Conservation (phyloP, 2,113 vertebrate genomes). For the Pelecanus crispus region DNA sequence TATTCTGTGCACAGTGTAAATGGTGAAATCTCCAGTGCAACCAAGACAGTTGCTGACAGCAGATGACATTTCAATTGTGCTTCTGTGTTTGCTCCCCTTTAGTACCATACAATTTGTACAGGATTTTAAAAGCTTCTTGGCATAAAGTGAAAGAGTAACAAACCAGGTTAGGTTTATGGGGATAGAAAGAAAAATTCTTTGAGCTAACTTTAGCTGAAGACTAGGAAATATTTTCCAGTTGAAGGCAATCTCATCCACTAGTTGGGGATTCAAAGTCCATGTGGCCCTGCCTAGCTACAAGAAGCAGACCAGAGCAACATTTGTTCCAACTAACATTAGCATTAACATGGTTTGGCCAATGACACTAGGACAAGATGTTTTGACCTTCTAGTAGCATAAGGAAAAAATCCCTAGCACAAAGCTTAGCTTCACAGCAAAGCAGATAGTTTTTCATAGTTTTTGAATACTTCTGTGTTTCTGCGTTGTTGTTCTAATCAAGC, state of each 20-base stretch:
- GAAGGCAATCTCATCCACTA: background rate
- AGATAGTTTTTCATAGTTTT: background rate
- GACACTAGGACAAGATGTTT: background rate
- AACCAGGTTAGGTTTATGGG: background rate
- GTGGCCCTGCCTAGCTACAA: background rate
- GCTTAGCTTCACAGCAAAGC: background rate
- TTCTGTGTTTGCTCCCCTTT: background rate
- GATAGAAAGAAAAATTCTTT: background rate
- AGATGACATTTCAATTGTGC: background rate
- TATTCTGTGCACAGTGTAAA: background rate
- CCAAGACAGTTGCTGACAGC: background rate
- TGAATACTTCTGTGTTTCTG: background rate
- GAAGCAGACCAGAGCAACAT: background rate
- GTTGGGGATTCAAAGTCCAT: background rate
- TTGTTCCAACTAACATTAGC: background rate
- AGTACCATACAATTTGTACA: background rate
- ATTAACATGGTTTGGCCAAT: background rate
- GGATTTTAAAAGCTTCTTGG: background rate
- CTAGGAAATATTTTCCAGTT: background rate
- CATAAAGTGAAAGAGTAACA: background rate
- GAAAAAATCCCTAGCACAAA: background rate
- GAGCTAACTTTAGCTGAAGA: background rate
- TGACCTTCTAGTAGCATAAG: background rate
- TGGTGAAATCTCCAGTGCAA: background rate
- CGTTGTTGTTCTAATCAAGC: background rate